phyloP scores from a whole-genome alignment of 2,113 vertebrate genomes.

The Eptatretus burgeri region DNA sequence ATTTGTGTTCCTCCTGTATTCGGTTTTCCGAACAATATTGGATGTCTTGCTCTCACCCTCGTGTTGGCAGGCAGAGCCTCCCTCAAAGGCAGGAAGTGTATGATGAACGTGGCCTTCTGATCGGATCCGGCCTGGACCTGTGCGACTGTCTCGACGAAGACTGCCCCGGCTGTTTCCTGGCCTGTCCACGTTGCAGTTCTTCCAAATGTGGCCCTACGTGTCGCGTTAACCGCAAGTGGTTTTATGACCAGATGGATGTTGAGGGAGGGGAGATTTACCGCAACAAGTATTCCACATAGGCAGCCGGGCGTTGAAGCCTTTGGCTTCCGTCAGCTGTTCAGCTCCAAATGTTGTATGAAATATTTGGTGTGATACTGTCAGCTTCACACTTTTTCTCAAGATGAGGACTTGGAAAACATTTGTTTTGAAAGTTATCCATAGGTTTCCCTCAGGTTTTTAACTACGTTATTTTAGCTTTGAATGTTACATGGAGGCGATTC shows the following conservation, averaged over 20 bases:
- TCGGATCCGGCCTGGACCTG: constrained; percentile 18
- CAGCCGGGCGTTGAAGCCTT: too few relatives aligned
- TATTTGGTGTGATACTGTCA: too few relatives aligned
- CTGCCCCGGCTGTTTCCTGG: constrained; percentile 30
- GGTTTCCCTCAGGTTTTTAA: too few relatives aligned
- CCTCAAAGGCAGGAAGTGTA: constrained; percentile 16
- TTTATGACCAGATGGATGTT: constrained; percentile 18
- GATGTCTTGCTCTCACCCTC: constrained; percentile 10
- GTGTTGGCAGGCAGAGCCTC: background rate
- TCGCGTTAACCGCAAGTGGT: constrained; percentile 25
- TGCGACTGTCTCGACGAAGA: constrained; percentile 27
- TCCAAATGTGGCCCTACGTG: constrained; percentile 25
- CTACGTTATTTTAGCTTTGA: too few relatives aligned
- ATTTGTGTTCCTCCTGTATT: background rate
- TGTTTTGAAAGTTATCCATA: too few relatives aligned
- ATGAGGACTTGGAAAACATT: too few relatives aligned
- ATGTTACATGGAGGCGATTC: too few relatives aligned
- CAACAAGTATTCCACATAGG: background rate
- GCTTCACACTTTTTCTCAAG: too few relatives aligned
- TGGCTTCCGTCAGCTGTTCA: too few relatives aligned
- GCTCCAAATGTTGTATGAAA: too few relatives aligned
- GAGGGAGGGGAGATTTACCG: constrained; percentile 14
- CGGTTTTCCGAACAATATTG: background rate
- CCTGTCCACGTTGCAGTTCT: constrained; percentile 27
- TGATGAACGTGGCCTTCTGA: constrained; percentile 16